Evolutionary conservation across 1,140 invertebrate genomes (phyloP).

Genomic region (Papilio machaon): DNA sequence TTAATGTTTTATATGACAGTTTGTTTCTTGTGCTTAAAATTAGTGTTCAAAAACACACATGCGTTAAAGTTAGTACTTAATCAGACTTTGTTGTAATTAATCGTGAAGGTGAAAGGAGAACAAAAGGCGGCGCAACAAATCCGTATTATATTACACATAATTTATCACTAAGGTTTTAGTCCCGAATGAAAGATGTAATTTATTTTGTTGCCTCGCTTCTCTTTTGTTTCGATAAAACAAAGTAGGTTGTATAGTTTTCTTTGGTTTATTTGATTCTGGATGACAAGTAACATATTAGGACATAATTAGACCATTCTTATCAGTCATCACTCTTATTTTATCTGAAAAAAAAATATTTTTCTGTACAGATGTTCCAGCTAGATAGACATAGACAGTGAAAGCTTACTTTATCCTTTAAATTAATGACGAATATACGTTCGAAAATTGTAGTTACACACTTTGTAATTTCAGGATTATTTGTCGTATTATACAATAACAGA

Average conservation of each 20-base stretch:
- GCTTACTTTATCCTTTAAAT: no score
- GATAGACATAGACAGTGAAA: no score
- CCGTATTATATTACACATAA: constrained; percentile 5
- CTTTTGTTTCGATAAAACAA: background rate
- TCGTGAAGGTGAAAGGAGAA: background rate
- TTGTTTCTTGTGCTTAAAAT: background rate
- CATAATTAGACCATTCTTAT: no score
- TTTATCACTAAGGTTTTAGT: constrained; percentile 15
- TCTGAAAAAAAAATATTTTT: no score
- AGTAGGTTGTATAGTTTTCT: background rate
- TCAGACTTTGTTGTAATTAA: constrained; percentile 20
- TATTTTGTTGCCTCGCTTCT: constrained; percentile 5
- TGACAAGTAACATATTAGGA: background rate
- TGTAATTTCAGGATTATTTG: no score
- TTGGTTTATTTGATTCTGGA: background rate
- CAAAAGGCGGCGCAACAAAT: constrained; percentile 13
- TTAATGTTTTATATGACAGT: background rate
- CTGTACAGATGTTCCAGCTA: no score
- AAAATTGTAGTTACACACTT: no score
- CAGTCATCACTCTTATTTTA: no score
- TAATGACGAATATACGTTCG: no score
- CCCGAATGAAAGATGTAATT: constrained; percentile 18
- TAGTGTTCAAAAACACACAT: constrained; percentile 12
- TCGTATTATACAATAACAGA: no score
- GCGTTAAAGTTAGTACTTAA: constrained; percentile 1